Evolutionary conservation across 2,113 vertebrate species (phyloP).

Genomic region (Haemorhous mexicanus): DNA sequence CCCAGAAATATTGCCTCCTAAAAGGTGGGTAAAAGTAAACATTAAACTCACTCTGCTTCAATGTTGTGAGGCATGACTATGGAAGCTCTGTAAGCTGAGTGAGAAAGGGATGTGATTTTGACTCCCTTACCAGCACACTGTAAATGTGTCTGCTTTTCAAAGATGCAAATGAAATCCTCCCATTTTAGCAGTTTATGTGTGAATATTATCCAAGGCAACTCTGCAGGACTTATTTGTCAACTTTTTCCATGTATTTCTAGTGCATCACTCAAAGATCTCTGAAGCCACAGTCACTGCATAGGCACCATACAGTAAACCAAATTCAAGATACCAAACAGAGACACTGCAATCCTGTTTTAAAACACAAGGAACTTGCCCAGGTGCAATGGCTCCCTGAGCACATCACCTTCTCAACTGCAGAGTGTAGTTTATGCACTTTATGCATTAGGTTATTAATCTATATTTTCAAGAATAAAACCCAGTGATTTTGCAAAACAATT

Average conservation of each 20-base stretch:
- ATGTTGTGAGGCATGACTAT: not conserved
- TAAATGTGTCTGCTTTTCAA: not conserved
- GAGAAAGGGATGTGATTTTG: not conserved
- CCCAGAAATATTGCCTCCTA: not conserved
- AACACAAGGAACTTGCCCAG: not conserved
- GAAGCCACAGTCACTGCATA: not conserved
- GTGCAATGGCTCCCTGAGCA: not conserved
- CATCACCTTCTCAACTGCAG: not conserved
- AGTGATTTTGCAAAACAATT: not conserved
- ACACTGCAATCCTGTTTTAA: not conserved
- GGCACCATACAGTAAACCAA: not conserved
- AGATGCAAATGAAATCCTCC: not conserved
- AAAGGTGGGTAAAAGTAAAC: not conserved
- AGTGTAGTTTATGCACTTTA: not conserved
- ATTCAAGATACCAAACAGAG: not conserved
- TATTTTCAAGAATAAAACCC: not conserved
- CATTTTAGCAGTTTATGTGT: not conserved
- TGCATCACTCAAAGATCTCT: not conserved
- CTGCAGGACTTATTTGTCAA: not conserved
- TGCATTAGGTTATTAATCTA: not conserved
- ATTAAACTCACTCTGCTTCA: not conserved
- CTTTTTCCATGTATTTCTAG: not conserved
- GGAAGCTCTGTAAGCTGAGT: not conserved
- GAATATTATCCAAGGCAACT: not conserved
- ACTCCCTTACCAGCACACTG: not conserved